phyloP scores from a whole-genome alignment of 2,888 invertebrate genomes.

The Nyleta sp. region DNA sequence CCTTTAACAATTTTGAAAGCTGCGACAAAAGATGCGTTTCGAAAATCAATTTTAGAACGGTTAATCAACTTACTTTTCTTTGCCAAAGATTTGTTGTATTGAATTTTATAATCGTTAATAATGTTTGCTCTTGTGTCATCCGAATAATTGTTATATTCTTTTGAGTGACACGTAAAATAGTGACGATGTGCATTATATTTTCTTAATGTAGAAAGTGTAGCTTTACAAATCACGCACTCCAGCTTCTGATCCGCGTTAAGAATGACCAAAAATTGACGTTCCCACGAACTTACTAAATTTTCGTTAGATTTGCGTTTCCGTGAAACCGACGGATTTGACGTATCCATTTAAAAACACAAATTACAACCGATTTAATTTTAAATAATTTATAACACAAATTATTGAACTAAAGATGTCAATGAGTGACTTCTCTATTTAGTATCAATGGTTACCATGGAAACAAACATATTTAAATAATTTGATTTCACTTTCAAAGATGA shows the following conservation, averaged over 20 bases:
- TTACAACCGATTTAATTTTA: too few relatives aligned
- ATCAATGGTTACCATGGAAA: too few relatives aligned
- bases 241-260: not conserved
- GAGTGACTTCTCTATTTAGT: too few relatives aligned
- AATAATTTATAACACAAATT: too few relatives aligned
- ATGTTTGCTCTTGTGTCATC: not conserved
- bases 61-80: not conserved
- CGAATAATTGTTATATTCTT: not conserved
- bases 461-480: too few relatives aligned
- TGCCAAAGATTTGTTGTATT: too few relatives aligned
- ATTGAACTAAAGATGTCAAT: too few relatives aligned
- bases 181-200: conserved; percentile 1
- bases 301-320: too few relatives aligned
- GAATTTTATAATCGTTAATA: not conserved
- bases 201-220: not conserved
- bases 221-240: conserved; percentile 2
- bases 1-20: not conserved
- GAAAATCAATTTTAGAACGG: not conserved
- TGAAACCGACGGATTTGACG: too few relatives aligned
- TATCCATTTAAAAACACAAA: too few relatives aligned
- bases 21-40: not conserved
- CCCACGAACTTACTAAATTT: not conserved
- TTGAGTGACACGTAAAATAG: not conserved
- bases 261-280: not conserved
- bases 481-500: too few relatives aligned